phyloP scores from a whole-genome alignment of 2,113 vertebrate genomes.

The Microcebus lehilahytsara region DNA sequence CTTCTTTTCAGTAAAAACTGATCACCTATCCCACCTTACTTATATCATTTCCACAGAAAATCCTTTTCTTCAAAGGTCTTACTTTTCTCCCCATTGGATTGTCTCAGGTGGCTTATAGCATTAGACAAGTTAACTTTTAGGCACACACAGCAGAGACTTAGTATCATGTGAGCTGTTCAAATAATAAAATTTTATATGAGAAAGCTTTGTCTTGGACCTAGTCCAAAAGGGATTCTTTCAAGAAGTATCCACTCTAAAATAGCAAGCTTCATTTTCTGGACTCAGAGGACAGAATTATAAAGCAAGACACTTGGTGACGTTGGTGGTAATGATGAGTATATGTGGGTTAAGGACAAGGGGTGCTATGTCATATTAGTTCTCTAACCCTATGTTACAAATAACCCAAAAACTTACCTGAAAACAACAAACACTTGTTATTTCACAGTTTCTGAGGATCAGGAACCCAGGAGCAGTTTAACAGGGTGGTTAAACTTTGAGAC shows the following conservation, averaged over 20 bases:
- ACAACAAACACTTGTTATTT: not conserved
- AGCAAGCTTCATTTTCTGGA: not conserved
- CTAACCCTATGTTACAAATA: not conserved
- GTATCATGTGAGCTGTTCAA: not conserved
- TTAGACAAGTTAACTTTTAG: not conserved
- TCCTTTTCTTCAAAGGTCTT: not conserved
- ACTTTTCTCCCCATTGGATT: not conserved
- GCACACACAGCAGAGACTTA: not conserved
- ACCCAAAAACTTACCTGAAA: not conserved
- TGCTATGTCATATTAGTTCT: not conserved
- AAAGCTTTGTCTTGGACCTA: not conserved
- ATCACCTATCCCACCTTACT: not conserved
- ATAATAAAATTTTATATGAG: not conserved
- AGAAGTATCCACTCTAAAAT: not conserved
- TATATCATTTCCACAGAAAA: not conserved
- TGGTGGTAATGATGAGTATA: not conserved
- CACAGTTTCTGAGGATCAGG: not conserved
- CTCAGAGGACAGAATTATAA: not conserved
- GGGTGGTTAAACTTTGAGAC: too few relatives aligned
- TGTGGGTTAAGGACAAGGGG: not conserved
- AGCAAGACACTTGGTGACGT: not conserved
- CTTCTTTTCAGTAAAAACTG: slow-evolving; percentile 5
- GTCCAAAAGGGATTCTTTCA: not conserved
- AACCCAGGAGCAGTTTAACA: not conserved
- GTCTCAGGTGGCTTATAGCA: not conserved